These are phyloP conservation scores for Cryptus viduatorius DNA, from an alignment of 2,888 invertebrate species.

Conservation along the genomic window DNA sequence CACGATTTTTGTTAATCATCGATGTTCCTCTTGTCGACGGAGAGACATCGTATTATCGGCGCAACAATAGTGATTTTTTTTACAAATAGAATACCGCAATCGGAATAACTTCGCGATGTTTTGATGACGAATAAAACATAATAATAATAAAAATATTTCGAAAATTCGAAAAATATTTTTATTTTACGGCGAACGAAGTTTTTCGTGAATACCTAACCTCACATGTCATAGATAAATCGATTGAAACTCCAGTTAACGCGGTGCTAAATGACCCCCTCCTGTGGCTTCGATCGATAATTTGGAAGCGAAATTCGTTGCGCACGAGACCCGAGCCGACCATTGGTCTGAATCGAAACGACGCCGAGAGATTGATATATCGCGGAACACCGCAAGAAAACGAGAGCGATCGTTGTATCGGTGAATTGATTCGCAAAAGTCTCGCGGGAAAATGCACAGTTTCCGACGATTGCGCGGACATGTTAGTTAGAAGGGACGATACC, in stretches of 20 bases:
- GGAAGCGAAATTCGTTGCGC: slow-evolving; percentile 61
- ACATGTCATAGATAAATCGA: not conserved
- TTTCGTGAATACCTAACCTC: not conserved
- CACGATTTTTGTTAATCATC: not conserved
- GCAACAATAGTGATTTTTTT: not conserved
- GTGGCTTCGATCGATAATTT: slow-evolving; percentile 76
- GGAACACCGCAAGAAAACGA: slow-evolving; percentile 77
- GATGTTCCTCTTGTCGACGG: not conserved
- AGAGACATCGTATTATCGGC: not conserved
- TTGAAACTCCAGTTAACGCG: slow-evolving; percentile 8
- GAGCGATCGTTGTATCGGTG: slow-evolving; percentile 75
- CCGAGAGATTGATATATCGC: slow-evolving; percentile 63
- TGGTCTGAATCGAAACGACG: slow-evolving; percentile 37
- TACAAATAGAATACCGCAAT: too few relatives aligned
- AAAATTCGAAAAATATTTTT: too few relatives aligned
- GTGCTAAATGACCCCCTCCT: slow-evolving; percentile 37
- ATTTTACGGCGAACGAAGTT: not conserved
- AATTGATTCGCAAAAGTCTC: slow-evolving; percentile 60
- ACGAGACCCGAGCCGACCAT: slow-evolving; percentile 5
- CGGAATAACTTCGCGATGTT: too few relatives aligned
- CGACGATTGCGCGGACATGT: slow-evolving; percentile 72
- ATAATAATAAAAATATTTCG: too few relatives aligned
- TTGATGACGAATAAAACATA: too few relatives aligned
- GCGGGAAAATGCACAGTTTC: slow-evolving; percentile 68
- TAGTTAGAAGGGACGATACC: slow-evolving; percentile 72